Evolutionary conservation across 2,888 invertebrate species (phyloP).

Genomic region (Palloptera scutellata): DNA sequence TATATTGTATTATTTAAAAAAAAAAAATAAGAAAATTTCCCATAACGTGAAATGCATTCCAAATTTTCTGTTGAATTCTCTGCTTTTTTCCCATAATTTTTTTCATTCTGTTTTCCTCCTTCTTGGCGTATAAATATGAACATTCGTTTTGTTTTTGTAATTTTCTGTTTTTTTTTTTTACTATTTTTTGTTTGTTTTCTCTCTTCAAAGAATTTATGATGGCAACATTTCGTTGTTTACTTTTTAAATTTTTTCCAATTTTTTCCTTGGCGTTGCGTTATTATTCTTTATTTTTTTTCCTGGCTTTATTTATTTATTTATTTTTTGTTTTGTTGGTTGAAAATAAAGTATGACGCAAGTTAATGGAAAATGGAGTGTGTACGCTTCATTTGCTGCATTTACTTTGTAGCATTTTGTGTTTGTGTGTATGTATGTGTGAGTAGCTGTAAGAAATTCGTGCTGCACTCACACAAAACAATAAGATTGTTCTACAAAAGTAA

Average conservation of each 20-base stretch:
- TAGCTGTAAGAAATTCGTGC: too few species aligned
- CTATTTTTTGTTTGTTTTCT: not conserved
- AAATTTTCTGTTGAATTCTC: slow-evolving; percentile 16
- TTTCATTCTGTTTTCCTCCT: not conserved
- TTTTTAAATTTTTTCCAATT: not conserved
- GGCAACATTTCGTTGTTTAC: slow-evolving; percentile 27
- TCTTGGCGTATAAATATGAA: slow-evolving; percentile 4
- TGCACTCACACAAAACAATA: too few species aligned
- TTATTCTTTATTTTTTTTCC: not conserved
- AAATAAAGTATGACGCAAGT: not conserved
- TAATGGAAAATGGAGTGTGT: slow-evolving; percentile 7
- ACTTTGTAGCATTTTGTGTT: not conserved
- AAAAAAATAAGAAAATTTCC: too few species aligned
- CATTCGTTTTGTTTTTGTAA: not conserved
- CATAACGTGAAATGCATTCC: slow-evolving; percentile 24
- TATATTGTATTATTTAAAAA: too few species aligned
- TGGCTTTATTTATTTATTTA: not conserved
- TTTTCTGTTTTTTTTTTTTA: not conserved
- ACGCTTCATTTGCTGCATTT: slow-evolving; percentile 7
- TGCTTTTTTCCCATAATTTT: not conserved
- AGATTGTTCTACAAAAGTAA: too few species aligned
- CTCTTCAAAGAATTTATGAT: slow-evolving; percentile 23
- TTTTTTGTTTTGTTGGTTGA: not conserved
- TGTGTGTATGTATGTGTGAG: not conserved
- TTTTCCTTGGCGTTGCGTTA: not conserved